A percentile compares a stretch with the other conserved stretches of the same genome.
Evolutionary conservation across 2,888 invertebrate species (phyloP).

Genomic region (Tuberolachnus salignus): DNA sequence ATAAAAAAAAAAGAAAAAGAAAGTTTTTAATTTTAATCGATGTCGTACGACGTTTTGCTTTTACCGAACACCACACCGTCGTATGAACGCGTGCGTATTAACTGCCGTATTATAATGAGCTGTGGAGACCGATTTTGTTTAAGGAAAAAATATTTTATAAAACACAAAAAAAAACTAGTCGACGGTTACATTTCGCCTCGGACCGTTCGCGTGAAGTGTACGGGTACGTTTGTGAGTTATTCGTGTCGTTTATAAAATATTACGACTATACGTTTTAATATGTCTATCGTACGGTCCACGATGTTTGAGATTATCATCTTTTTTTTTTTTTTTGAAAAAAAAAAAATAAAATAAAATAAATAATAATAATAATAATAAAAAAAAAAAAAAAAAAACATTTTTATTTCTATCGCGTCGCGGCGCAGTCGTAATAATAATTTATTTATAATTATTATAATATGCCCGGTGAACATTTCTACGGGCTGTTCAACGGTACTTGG

Average conservation of each 20-base stretch:
- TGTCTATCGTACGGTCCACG: not conserved
- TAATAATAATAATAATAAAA: too few relatives aligned
- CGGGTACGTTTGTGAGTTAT: not conserved
- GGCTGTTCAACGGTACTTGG: too few relatives aligned
- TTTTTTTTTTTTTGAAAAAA: too few relatives aligned
- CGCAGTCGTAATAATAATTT: too few relatives aligned
- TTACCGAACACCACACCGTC: not conserved
- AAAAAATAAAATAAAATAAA: too few relatives aligned
- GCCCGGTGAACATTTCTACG: too few relatives aligned
- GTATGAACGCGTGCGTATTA: not conserved
- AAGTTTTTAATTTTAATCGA: conserved; percentile 14
- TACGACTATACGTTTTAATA: too few relatives aligned
- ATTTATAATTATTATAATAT: too few relatives aligned
- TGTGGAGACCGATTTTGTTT: not conserved
- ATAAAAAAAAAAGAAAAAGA: conserved; percentile 25
- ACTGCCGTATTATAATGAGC: not conserved
- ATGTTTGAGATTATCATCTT: not conserved
- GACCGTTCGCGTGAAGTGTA: not conserved
- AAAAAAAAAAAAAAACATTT: too few relatives aligned
- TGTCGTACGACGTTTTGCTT: conserved; percentile 17
- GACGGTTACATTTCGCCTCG: not conserved
- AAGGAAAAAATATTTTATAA: too few relatives aligned
- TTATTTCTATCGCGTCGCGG: too few relatives aligned
- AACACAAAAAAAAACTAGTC: not conserved
- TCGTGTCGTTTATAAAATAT: not conserved